phyloP scores from a whole-genome alignment of 1,140 invertebrate genomes.

The Chelonus insularis region DNA sequence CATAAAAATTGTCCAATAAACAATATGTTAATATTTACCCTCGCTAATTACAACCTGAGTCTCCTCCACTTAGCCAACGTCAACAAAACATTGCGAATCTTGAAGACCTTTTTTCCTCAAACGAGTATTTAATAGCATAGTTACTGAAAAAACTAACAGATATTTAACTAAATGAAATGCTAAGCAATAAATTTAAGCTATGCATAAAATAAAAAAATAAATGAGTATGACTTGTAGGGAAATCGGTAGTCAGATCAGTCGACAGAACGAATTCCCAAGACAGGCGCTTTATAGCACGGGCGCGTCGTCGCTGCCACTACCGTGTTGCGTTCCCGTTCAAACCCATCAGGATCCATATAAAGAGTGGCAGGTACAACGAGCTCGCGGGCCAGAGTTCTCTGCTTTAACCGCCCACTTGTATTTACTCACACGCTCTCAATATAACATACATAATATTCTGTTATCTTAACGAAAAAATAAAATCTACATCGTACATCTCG shows the following conservation, averaged over 20 bases:
- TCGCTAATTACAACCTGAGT: too few species aligned
- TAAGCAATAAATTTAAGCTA: background rate
- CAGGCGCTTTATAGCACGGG: constrained; percentile 22
- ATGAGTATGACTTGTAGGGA: background rate
- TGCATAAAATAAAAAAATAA: background rate
- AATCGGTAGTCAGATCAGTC: constrained; percentile 19
- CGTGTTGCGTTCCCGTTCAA: constrained; percentile 28
- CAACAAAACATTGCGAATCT: too few species aligned
- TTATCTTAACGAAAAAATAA: too few species aligned
- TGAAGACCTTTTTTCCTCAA: too few species aligned
- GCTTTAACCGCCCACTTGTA: constrained; percentile 27
- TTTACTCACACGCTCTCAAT: constrained; percentile 26
- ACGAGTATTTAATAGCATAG: too few species aligned
- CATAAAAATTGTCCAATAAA: too few species aligned
- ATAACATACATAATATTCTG: background rate
- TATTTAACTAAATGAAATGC: background rate
- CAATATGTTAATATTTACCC: too few species aligned
- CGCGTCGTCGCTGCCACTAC: constrained; percentile 28
- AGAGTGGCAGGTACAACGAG: constrained; percentile 34
- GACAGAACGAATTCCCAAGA: constrained; percentile 17
- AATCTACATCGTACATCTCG: too few species aligned
- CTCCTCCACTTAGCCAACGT: too few species aligned
- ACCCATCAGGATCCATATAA: constrained; percentile 35
- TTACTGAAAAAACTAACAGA: too few species aligned
- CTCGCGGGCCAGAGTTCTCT: constrained; percentile 21